Base-by-base conservation (phyloP, 2,797 vertebrate species). In the Xenentodon cancila region DNA sequence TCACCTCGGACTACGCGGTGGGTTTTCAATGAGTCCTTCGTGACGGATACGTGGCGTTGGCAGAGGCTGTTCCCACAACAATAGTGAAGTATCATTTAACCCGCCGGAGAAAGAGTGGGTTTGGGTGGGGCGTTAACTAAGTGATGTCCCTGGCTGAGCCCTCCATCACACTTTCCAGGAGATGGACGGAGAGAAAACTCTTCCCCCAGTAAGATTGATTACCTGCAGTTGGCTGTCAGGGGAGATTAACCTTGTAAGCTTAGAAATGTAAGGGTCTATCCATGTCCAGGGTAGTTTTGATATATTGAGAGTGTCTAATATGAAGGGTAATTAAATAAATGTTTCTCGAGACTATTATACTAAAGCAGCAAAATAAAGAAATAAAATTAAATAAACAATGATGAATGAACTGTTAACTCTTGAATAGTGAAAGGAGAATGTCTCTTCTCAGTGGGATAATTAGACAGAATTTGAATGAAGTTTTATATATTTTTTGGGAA, bases 221-320 rank as follows among this genome's bases (percentile, higher is more conserved):
- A 84, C 65, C 45, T 42, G 25, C 77, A 75, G 80, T 77, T 70
- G 79, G 67, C 80, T 84, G 85, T 73, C 57, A 9, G 75, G 58
- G 72, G 64, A 79, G 83, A 88, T 91, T 90, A 89, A 91, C 81
- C 87, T 84, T 88, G 79, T 56, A 76, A 66, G 68, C 45, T 51
- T 47, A 25, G 53, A 82, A 65, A 74, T 70, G 42, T 74, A 60
- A 68, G 45, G 59, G 66, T 71, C 62, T 49, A 47, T 59, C 63
- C 48, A 34, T 9, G 30, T 59, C 54, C 56, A 43, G 27, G 37
- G 37, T 37, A 50, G 25, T 73, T 64, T 64, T 37, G 34, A 67
- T 58, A 42, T 59, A 56, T n/a, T 19, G 46, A 44, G 19, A 63
- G 55, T 19, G 60, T 54, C 16, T 44, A 37, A 63, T 58, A 47